phyloP scores from a whole-genome alignment of 2,113 vertebrate genomes.

The Corythornis cristatus region DNA sequence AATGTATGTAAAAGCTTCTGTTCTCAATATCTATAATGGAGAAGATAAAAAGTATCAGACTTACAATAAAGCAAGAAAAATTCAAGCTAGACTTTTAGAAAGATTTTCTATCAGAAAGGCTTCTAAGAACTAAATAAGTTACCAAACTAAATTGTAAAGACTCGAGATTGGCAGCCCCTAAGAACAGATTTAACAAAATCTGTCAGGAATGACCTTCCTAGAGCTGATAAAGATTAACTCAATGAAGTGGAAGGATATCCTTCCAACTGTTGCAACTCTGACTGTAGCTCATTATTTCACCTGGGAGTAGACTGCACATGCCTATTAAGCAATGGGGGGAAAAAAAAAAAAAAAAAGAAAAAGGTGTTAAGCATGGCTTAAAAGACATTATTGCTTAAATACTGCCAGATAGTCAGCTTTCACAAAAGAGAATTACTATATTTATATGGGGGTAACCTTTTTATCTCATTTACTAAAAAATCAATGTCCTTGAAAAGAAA shows the following conservation, averaged over 20 bases:
- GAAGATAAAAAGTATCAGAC: not conserved
- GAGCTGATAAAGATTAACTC: conserved; percentile 6
- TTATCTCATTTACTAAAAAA: not conserved
- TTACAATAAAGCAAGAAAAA: not conserved
- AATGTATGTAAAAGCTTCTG: not conserved
- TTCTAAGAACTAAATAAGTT: not conserved
- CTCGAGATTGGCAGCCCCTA: not conserved
- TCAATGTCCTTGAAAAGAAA: not conserved
- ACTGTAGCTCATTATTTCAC: conserved; percentile 33
- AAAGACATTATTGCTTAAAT: conserved; percentile 40
- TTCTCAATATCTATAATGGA: not conserved
- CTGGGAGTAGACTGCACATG: conserved; percentile 45
- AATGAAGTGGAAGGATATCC: not conserved
- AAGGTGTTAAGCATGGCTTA: conserved; percentile 36
- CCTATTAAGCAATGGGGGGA: conserved; percentile 37
- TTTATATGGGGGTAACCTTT: not conserved
- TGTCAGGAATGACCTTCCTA: conserved; percentile 2
- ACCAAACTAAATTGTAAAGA: not conserved
- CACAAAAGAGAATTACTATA: conserved; percentile 18
- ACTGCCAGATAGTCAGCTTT: conserved; percentile 18
- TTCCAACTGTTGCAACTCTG: not conserved
- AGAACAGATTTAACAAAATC: conserved; percentile 21
- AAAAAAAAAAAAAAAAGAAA: conserved; percentile 4
- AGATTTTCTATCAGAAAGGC: not conserved
- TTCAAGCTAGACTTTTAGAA: not conserved